Conservation (phyloP, 2,797 vertebrate species). For the Coranthus polyacanthus region DNA sequence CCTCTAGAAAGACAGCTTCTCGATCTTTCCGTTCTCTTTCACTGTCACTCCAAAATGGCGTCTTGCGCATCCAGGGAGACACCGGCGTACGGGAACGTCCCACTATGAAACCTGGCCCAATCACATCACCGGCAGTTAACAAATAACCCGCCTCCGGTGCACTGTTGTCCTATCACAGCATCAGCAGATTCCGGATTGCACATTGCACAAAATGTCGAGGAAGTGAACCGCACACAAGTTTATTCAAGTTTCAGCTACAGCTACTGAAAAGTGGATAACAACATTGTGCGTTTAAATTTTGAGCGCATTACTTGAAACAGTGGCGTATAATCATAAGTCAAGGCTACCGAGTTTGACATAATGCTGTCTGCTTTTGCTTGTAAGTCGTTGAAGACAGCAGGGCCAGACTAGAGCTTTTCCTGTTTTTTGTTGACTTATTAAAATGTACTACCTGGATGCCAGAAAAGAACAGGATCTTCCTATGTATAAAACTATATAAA, state of each 20-base stretch:
- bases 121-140: constrained; percentile 35
- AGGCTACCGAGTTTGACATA: not conserved
- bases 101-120: constrained; percentile 71
- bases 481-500: too few species aligned
- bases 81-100: constrained; percentile 75
- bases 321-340: not conserved
- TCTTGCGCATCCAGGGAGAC: constrained; percentile 84
- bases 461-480: too few species aligned
- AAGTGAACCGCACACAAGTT: constrained; percentile 69
- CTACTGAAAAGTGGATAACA: not conserved
- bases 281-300: not conserved
- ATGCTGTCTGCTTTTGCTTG: too few species aligned
- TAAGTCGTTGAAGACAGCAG: too few species aligned
- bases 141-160: constrained; percentile 23
- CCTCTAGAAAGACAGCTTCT: constrained; percentile 82
- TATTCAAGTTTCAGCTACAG: constrained; percentile 57
- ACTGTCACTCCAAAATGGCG: constrained; percentile 89
- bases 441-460: too few species aligned
- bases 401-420: too few species aligned
- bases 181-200: not conserved
- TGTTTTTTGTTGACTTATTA: too few species aligned
- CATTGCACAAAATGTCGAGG: constrained; percentile 80
- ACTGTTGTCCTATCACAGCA: constrained; percentile 48
- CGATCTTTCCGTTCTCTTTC: constrained; percentile 80
- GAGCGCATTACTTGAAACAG: too few species aligned